phyloP scores from a whole-genome alignment of 2,113 vertebrate species.

The Ceyx melanurus region DNA sequence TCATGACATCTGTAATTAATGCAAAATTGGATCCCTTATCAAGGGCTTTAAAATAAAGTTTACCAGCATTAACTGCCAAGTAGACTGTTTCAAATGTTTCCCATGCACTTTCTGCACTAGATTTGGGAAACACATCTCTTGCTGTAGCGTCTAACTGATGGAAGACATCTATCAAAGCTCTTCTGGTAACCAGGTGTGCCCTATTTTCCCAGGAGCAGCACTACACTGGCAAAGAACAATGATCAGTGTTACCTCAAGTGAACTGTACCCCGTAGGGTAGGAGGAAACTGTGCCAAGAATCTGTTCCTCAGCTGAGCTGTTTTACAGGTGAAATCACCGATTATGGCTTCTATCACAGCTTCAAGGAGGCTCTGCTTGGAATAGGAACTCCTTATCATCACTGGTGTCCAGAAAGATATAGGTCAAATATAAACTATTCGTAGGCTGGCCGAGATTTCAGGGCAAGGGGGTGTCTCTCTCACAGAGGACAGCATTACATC shows the following conservation, averaged over 20 bases:
- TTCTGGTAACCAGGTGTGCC: not conserved
- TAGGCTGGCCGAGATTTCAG: not conserved
- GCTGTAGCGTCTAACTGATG: not conserved
- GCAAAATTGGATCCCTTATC: not conserved
- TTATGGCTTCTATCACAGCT: not conserved
- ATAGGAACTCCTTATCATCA: not conserved
- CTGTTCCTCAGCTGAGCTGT: not conserved
- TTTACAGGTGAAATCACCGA: not conserved
- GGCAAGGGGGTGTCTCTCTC: not conserved
- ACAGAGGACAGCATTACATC: not conserved
- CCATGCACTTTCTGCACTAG: not conserved
- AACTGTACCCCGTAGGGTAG: not conserved
- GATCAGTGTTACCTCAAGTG: not conserved
- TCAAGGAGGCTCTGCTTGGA: not conserved
- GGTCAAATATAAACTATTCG: not conserved
- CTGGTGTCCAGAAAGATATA: not conserved
- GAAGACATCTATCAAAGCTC: not conserved
- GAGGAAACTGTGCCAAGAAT: not conserved
- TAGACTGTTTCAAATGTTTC: not conserved
- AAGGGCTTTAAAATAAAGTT: not conserved
- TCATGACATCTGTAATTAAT: not conserved
- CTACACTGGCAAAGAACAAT: not conserved
- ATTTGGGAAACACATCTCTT: not conserved
- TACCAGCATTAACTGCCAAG: not conserved
- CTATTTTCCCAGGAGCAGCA: not conserved